A percentile compares a stretch with the other conserved stretches of the same genome.
These are phyloP conservation scores for Eunapius fragilis DNA, from an alignment of 37 sponge, comb jelly and placozoan species.

Conservation along the genomic window DNA sequence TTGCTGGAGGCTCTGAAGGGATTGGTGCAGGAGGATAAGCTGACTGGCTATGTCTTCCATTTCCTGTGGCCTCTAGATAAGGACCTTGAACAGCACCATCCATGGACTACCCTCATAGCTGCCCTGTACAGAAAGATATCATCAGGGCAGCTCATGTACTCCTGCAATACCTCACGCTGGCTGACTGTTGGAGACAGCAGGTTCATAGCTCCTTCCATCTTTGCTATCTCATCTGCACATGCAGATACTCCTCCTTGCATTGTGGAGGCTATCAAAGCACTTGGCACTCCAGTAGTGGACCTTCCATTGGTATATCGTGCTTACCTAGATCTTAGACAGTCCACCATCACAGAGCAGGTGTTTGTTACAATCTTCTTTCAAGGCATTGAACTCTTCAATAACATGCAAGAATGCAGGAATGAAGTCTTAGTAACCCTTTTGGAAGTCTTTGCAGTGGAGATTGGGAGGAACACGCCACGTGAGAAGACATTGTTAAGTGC, in stretches of 20 bases:
- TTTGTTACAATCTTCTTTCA: constrained; percentile 36
- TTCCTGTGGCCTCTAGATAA: constrained; percentile 49
- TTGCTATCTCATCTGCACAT: constrained; percentile 1
- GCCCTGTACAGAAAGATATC: constrained; percentile 5
- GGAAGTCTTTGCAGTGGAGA: constrained; percentile 4
- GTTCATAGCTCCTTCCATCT: constrained; percentile 10
- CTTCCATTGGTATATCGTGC: constrained; percentile 13
- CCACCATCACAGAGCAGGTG: background rate
- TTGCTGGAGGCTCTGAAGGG: constrained; percentile 17
- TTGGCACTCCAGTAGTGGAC: constrained; percentile 9
- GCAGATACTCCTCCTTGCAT: constrained; percentile 15
- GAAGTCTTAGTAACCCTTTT: constrained; percentile 12
- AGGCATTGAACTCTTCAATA: background rate
- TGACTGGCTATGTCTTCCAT: constrained; percentile 27
- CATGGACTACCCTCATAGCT: constrained; percentile 27
- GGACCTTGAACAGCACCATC: constrained; percentile 16
- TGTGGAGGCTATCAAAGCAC: background rate
- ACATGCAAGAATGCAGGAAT: constrained; percentile 20
- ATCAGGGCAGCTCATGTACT: constrained; percentile 26
- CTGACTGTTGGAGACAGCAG: constrained; percentile 4
- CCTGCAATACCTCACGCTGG: constrained; percentile 12
- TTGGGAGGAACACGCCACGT: background rate
- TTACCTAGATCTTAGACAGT: background rate
- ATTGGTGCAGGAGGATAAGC: background rate
- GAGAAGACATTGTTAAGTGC: background rate